These are phyloP conservation scores for Melipona quadrifasciata DNA, from an alignment of 1,140 invertebrate species.

Conservation along the genomic window DNA sequence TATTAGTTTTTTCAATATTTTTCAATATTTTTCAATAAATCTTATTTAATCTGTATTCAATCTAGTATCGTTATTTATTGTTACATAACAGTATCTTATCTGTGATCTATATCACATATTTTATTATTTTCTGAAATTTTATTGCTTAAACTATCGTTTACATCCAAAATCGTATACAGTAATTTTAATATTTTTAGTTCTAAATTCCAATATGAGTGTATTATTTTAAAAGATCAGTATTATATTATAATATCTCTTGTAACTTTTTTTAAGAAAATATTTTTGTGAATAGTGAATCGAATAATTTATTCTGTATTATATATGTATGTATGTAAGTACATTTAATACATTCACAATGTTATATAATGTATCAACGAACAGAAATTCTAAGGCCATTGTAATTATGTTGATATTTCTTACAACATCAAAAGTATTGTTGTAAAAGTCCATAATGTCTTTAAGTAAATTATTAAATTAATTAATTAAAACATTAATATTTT, in stretches of 20 bases:
- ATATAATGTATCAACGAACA: neutral
- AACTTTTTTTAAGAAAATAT: neutral
- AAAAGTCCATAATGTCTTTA: neutral
- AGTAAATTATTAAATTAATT: neutral
- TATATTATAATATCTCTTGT: neutral
- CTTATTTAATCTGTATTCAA: neutral
- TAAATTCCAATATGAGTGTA: neutral
- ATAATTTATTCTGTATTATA: neutral
- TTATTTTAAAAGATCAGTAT: neutral
- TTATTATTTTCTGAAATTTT: neutral
- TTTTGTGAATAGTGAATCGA: neutral
- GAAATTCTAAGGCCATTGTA: neutral
- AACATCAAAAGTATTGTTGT: neutral
- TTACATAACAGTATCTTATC: neutral
- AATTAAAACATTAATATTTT: too few relatives aligned
- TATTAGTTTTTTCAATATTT: too few relatives aligned
- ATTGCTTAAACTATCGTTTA: neutral
- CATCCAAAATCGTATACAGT: neutral
- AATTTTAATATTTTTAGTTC: too few relatives aligned
- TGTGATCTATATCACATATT: neutral
- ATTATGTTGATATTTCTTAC: neutral
- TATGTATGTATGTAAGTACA: neutral
- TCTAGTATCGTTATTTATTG: neutral
- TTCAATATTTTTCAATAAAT: neutral
- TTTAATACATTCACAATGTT: slow-evolving; percentile 6